phyloP scores from a whole-genome alignment of 2,888 invertebrate species.

The Caenorhabditis doughertyi region DNA sequence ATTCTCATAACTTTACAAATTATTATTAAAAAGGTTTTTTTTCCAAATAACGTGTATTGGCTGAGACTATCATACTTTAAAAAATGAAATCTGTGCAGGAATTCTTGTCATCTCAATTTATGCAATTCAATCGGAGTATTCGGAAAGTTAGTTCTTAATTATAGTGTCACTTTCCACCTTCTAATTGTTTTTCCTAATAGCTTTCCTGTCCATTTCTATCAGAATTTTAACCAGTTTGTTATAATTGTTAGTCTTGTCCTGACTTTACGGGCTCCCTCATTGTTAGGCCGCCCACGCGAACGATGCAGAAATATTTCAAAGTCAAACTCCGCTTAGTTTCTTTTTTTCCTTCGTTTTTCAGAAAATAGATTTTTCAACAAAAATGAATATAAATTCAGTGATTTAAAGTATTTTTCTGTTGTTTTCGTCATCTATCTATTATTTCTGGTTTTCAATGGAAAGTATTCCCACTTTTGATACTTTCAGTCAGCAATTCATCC shows the following conservation, averaged over 20 bases:
- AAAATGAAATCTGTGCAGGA: slow-evolving; percentile 13
- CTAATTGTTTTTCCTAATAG: slow-evolving; percentile 18
- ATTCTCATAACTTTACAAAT: too few species aligned
- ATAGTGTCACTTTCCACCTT: slow-evolving; percentile 12
- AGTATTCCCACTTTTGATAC: background rate
- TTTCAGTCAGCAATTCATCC: slow-evolving; percentile 71
- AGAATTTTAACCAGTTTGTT: slow-evolving; percentile 10
- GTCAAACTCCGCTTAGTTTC: background rate
- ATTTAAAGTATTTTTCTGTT: too few species aligned
- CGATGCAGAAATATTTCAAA: background rate
- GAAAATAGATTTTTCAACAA: background rate
- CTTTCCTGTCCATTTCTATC: slow-evolving; percentile 20
- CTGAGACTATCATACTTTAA: background rate
- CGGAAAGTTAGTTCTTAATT: slow-evolving; percentile 14
- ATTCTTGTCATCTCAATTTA: slow-evolving; percentile 31
- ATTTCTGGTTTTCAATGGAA: background rate
- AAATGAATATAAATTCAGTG: background rate
- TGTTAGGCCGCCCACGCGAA: slow-evolving; percentile 7
- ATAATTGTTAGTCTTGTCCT: slow-evolving; percentile 26
- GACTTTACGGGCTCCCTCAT: slow-evolving; percentile 12
- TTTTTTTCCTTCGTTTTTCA: background rate
- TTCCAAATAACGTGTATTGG: too few species aligned
- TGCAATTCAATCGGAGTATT: slow-evolving; percentile 41
- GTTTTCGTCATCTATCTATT: background rate
- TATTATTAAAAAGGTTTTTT: too few species aligned